These are phyloP conservation scores for Sitobion miscanthi DNA, from an alignment of 1,140 invertebrate species.

Conservation along the genomic window DNA sequence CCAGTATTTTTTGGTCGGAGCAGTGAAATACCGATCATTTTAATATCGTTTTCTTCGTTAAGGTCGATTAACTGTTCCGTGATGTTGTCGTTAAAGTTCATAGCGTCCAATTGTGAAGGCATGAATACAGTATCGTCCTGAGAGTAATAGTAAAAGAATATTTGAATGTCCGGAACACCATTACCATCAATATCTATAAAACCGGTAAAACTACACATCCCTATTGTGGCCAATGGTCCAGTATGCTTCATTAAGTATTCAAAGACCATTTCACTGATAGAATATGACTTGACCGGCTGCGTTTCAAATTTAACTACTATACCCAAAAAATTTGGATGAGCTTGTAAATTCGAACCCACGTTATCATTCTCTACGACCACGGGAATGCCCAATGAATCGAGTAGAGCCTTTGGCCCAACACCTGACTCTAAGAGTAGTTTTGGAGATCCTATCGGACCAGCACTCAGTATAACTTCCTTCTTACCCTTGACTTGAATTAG, in stretches of 20 bases:
- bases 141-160: constrained; percentile 27
- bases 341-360: constrained; percentile 79
- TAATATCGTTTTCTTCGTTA: constrained; percentile 69
- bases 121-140: constrained; percentile 46
- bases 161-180: constrained; percentile 35
- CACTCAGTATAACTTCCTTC: constrained; percentile 75
- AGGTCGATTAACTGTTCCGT: constrained; percentile 66
- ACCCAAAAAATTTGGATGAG: constrained; percentile 65
- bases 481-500: constrained; percentile 61
- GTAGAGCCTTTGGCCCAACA: constrained; percentile 60
- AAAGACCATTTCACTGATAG: constrained; percentile 53
- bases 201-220: constrained; percentile 31
- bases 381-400: constrained; percentile 61
- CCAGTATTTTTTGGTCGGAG: constrained; percentile 66
- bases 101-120: constrained; percentile 43
- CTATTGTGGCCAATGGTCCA: constrained; percentile 39
- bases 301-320: constrained; percentile 11
- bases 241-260: constrained; percentile 32
- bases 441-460: constrained; percentile 75
- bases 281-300: neutral
- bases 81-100: constrained; percentile 73
- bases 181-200: constrained; percentile 26
- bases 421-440: constrained; percentile 67
- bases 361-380: constrained; percentile 66
- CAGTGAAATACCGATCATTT: constrained; percentile 64